Conservation (phyloP, 2,113 vertebrate species). For the Heterocephalus glaber region DNA sequence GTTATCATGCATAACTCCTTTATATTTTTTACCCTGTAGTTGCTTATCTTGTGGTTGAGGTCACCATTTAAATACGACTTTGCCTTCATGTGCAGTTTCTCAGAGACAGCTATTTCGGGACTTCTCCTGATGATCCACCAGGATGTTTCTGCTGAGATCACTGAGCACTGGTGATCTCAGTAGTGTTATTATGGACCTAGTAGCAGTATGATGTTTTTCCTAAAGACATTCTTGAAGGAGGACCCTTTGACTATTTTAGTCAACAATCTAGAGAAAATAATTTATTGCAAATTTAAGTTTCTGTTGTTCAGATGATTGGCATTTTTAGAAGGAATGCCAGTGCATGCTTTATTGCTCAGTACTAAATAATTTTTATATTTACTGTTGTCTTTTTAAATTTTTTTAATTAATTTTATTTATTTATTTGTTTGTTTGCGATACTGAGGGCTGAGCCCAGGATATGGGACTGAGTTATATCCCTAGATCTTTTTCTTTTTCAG, state of each 20-base stretch:
- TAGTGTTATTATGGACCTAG: neutral
- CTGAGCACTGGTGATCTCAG: neutral
- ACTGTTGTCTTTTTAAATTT: neutral
- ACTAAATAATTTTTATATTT: neutral
- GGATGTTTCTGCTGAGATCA: neutral
- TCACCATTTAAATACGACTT: neutral
- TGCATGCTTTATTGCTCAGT: conserved; percentile 50
- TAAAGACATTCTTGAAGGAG: neutral
- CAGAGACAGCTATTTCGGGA: neutral
- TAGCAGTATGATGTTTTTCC: neutral
- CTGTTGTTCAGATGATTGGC: neutral
- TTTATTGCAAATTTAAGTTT: neutral
- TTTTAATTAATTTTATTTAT: neutral
- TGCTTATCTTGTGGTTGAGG: neutral
- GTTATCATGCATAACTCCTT: neutral
- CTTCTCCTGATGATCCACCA: neutral
- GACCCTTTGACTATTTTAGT: neutral
- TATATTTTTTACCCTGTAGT: neutral
- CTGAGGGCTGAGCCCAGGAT: neutral
- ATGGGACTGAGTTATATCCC: neutral
- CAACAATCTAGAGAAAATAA: neutral
- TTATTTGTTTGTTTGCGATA: neutral
- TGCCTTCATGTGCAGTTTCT: neutral
- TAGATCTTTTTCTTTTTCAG: neutral
- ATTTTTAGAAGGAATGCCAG: neutral